phyloP scores from a whole-genome alignment of 2,888 invertebrate species.

The Caenorhabditis afra region DNA sequence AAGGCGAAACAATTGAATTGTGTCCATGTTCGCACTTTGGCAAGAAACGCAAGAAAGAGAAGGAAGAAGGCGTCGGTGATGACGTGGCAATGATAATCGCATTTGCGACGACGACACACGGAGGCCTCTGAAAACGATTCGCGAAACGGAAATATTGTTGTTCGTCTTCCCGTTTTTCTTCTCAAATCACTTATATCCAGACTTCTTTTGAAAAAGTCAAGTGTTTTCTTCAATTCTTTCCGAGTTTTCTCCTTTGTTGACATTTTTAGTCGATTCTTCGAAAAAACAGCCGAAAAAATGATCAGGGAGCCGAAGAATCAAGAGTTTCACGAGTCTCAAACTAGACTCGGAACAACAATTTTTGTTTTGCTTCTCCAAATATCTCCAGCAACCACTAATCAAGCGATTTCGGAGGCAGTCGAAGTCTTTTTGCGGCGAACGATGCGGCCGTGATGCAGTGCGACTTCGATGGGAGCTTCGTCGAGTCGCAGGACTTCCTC shows the following conservation, averaged over 20 bases:
- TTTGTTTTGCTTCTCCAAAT: too few relatives aligned
- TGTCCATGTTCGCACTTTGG: conserved; percentile 47
- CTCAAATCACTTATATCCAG: conserved; percentile 7
- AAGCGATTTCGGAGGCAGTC: too few relatives aligned
- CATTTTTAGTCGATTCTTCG: background rate
- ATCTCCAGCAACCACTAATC: too few relatives aligned
- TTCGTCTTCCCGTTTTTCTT: background rate
- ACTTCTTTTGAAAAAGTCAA: too few relatives aligned
- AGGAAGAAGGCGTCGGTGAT: conserved; percentile 30
- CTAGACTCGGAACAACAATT: too few relatives aligned
- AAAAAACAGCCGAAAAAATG: background rate
- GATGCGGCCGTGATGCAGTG: background rate
- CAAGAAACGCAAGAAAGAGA: background rate
- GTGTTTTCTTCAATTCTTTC: background rate
- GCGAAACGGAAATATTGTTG: background rate
- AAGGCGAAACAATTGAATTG: conserved; percentile 50
- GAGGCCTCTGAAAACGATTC: background rate
- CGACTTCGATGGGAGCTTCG: background rate
- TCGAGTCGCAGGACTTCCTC: conserved; percentile 5
- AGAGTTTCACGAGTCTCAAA: too few relatives aligned
- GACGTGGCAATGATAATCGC: conserved; percentile 38
- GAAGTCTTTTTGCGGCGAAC: too few relatives aligned
- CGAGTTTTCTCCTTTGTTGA: background rate
- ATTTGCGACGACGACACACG: background rate
- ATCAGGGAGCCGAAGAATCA: too few relatives aligned